Percentiles rank a stretch among this genome's conserved stretches.
Conservation (phyloP, 1,140 invertebrate genomes). For the Drosophila nasuta region DNA sequence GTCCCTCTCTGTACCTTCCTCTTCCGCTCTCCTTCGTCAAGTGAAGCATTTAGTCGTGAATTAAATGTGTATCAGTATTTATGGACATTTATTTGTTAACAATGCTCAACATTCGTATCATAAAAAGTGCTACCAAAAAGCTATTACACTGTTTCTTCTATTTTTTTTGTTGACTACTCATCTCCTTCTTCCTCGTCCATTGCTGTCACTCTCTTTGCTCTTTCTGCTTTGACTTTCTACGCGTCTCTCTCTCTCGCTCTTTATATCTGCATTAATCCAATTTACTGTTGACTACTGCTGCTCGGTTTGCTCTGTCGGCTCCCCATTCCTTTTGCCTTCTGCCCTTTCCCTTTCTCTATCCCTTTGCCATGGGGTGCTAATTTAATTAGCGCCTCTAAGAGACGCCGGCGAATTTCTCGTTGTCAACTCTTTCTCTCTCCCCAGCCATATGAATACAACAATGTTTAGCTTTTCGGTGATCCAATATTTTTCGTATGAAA, state of each 20-base stretch:
- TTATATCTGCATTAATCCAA: slow-evolving; percentile 70
- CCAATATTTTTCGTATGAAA: slow-evolving; percentile 25
- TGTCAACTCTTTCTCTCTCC: neutral
- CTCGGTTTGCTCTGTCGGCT: slow-evolving; percentile 12
- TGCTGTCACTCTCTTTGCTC: neutral
- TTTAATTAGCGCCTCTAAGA: slow-evolving; percentile 64
- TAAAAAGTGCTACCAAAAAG: slow-evolving; percentile 17
- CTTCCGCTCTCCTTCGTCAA: no score
- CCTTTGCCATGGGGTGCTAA: slow-evolving; percentile 47
- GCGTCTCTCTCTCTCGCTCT: slow-evolving; percentile 2
- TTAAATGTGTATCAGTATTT: slow-evolving; percentile 49
- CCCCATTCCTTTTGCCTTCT: slow-evolving; percentile 3
- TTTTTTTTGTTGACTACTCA: neutral
- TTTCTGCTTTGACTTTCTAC: neutral
- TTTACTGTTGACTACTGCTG: slow-evolving; percentile 53
- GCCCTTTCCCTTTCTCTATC: slow-evolving; percentile 9
- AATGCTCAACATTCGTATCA: slow-evolving; percentile 19
- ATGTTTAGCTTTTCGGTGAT: slow-evolving; percentile 4
- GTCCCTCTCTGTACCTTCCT: no score
- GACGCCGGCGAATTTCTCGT: slow-evolving; percentile 9
- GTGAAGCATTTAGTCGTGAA: slow-evolving; percentile 19
- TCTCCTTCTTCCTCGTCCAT: neutral
- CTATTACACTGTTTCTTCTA: slow-evolving; percentile 14
- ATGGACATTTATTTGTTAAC: slow-evolving; percentile 20
- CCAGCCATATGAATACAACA: neutral